Percentiles rank a stretch among this genome's conserved stretches.
These are phyloP conservation scores for Peromyscus nudipes DNA, from an alignment of 2,797 vertebrate species.

Conservation along the genomic window DNA sequence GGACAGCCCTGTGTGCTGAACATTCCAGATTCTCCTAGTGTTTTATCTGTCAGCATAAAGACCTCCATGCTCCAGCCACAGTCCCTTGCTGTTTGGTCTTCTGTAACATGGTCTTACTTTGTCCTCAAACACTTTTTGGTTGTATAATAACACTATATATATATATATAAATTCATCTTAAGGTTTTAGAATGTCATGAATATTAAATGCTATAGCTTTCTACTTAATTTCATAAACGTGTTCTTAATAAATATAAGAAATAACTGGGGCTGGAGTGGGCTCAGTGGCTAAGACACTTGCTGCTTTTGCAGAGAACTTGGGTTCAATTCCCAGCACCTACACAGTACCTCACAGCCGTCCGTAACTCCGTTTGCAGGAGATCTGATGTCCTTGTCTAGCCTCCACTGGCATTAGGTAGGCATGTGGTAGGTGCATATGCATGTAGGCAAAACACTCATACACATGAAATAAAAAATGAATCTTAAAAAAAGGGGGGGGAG, in stretches of 20 bases:
- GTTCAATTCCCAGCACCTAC: not conserved
- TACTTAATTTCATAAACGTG: constrained; percentile 3
- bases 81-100: not conserved
- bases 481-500: not conserved
- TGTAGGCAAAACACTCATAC: not conserved
- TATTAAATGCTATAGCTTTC: constrained; percentile 33
- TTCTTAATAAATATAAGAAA: constrained; percentile 18
- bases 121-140: not conserved
- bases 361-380: not conserved
- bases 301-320: not conserved
- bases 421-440: not conserved
- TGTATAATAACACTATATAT: constrained; percentile 27
- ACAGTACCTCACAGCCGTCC: not conserved
- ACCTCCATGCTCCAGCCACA: not conserved
- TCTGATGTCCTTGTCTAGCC: not conserved
- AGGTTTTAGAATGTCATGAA: constrained; percentile 41
- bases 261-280: not conserved
- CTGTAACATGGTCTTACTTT: not conserved
- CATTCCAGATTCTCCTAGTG: not conserved
- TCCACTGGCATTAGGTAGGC: not conserved
- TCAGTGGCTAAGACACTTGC: not conserved
- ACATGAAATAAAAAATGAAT: not conserved
- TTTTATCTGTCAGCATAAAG: not conserved
- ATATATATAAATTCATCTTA: not conserved
- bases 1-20: not conserved